Base-by-base conservation (phyloP, 2,113 vertebrate genomes). In the Rhagologus leucostigma region DNA sequence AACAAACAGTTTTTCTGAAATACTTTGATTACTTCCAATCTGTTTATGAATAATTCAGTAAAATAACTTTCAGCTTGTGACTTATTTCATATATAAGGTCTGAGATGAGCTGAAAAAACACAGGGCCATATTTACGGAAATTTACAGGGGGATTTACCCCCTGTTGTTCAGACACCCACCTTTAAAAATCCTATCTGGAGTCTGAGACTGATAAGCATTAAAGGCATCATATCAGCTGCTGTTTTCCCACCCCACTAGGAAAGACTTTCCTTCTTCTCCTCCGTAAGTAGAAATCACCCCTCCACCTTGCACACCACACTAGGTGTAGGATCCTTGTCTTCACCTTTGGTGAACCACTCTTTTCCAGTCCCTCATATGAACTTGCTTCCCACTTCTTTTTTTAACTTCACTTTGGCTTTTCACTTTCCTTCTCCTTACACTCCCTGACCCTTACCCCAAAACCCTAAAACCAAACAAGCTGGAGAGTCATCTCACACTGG, bases 11-110 rank as follows among this genome's bases (percentile, higher is more conserved):
- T 55, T 90, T 93, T 57, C 67, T 83, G 70, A 82, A 87, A 85
- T 70, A 55, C 35, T 85, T 84, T 62, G 62, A 93, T 94, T 87
- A 29, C 19, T n/a, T 62, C 57, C 56, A 90, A 57, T 94, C 74
- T 90, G 62, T 46, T 56, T 74, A 69, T 77, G 63, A 94, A 90
- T 94, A 91, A 83, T 83, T 93, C 75, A 60, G 32, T 57, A 87
- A 79, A 88, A 30, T 41, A 94, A 91, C 42, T 77, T 87, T 27
- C 67, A 87, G 30, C 19, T 69, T 87, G 23, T 76, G 50, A 77
- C 42, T 83, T 80, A 39, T 93, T 94, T 77, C 23, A 76, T 24
- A 24, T 46, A 22, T 26, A 76, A 57, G 22, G 11, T 65, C 82
- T 87, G 71, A 85, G 49, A 82, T 27, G 16, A 88, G 46, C 42